Evolutionary conservation across 1,140 invertebrate species (phyloP).

Genomic region (Drosophila sproati): DNA sequence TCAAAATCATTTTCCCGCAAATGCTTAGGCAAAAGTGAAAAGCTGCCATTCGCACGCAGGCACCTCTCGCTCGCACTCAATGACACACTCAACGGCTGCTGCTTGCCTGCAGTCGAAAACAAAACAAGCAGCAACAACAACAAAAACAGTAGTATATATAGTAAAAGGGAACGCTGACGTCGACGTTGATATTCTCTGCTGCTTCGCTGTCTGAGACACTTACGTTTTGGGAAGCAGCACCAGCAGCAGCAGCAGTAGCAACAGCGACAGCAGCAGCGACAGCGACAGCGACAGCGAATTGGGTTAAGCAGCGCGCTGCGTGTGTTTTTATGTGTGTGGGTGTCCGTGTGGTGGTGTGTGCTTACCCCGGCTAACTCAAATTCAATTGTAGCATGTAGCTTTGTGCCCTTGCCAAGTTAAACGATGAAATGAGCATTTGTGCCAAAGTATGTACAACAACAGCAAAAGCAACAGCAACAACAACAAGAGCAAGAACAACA

Average conservation of each 20-base stretch:
- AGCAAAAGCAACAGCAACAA: slow-evolving; percentile 11
- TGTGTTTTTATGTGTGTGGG: slow-evolving; percentile 2
- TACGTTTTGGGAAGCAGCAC: slow-evolving; percentile 36
- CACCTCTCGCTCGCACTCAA: slow-evolving; percentile 1
- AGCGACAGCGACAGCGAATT: slow-evolving; percentile 54
- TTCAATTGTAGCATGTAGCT: slow-evolving; percentile 73
- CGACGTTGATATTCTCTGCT: slow-evolving; percentile 19
- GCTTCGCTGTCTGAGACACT: slow-evolving; percentile 64
- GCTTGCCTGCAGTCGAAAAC: slow-evolving; percentile 33
- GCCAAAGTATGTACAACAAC: slow-evolving; percentile 51
- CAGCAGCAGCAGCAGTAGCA: slow-evolving; percentile 9
- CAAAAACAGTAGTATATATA: slow-evolving; percentile 6
- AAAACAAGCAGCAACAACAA: slow-evolving; percentile 55
- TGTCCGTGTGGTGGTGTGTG: slow-evolving; percentile 37
- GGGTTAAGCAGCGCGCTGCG: slow-evolving; percentile 72
- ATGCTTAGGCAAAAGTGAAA: slow-evolving; percentile 58
- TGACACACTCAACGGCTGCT: slow-evolving; percentile 13
- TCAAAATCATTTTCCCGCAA: slow-evolving; percentile 67
- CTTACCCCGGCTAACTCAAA: slow-evolving; percentile 72
- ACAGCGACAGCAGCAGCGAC: not conserved
- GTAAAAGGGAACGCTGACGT: slow-evolving; percentile 7
- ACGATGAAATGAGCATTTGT: slow-evolving; percentile 77
- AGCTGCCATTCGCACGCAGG: slow-evolving; percentile 63
- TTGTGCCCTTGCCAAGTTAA: slow-evolving; percentile 79
- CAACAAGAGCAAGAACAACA: slow-evolving; percentile 33